Evolutionary conservation across 2,888 invertebrate genomes (phyloP).

Genomic region (Andrena haemorrhoa): DNA sequence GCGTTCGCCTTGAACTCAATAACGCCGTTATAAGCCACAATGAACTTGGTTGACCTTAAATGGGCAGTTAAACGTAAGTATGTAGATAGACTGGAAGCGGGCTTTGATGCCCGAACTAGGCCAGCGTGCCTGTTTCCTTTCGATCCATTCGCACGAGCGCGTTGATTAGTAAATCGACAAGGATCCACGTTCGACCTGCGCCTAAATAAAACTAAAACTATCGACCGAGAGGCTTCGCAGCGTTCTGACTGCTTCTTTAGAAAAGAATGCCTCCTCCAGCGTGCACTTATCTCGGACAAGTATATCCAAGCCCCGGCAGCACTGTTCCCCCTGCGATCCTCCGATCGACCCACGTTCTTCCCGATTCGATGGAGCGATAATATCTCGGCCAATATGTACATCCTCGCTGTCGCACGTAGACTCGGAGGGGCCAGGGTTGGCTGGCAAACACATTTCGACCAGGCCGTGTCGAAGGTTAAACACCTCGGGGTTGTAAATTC

Average conservation of each 20-base stretch:
- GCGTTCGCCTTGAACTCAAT: conserved; percentile 77
- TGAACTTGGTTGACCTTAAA: conserved; percentile 68
- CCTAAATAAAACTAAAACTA: background rate
- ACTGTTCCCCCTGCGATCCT: background rate
- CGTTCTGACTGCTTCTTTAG: background rate
- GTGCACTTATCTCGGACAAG: background rate
- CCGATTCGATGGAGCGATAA: conserved; percentile 75
- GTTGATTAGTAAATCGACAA: background rate
- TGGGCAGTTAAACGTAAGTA: conserved; percentile 55
- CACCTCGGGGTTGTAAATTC: conserved; percentile 58
- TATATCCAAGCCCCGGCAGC: conserved; percentile 14
- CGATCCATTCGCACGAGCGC: background rate
- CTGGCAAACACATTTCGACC: conserved; percentile 47
- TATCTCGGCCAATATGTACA: conserved; percentile 76
- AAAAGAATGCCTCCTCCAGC: background rate
- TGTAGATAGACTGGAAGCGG: conserved; percentile 32
- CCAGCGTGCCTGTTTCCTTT: conserved; percentile 14
- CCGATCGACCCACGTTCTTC: conserved; percentile 35
- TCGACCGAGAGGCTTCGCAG: background rate
- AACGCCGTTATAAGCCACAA: conserved; percentile 72
- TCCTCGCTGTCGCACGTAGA: background rate
- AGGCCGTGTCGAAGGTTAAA: conserved; percentile 54
- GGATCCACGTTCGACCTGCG: background rate
- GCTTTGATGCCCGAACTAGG: conserved; percentile 40
- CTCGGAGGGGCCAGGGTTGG: conserved; percentile 8